Base-by-base conservation (phyloP, 2,113 vertebrate genomes). In the Illadopsis cleaveri region DNA sequence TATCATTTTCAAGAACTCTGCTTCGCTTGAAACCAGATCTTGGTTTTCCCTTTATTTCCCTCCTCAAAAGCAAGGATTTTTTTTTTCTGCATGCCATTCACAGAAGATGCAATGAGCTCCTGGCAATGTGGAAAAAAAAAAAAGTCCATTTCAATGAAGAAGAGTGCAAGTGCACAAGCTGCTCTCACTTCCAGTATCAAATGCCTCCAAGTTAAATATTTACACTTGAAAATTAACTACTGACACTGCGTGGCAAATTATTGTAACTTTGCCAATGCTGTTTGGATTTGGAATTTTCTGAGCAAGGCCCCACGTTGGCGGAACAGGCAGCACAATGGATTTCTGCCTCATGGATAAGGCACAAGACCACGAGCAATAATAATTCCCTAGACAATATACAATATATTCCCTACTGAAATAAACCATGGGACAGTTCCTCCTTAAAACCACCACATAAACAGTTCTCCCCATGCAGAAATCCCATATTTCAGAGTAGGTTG, bases 131-230 rank as follows among this genome's bases (percentile, higher is more conserved):
- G 38, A 76, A 82, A 78, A 58, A 56, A 33, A 54, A n/a, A 75
- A 33, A 48, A 90, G 54, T 21, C 51, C 12, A 22, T 73, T 61
- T 71, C 25, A 61, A 18, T 23, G 8, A 56, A 47, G 22, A 50
- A 12, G 23, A 48, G 23, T 33, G 2, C 42, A 71, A 93, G 37
- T 31, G 21, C 38, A 77, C 30, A 30, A 37, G 47, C 56, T 86
- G 53, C 57, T 76, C 78, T 82, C 12, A 25, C 12, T 47, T 66
- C 69, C 82, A 72, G 28, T 14, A 76, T 2, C 61, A 45, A 80
- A 90, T 44, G 57, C 35, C 48, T 66, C 44, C 72, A 62, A 92
- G 65, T 79, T 62, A 86, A 93, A 91, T 81, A 89, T 86, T 95
- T 92, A 89, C 3, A 0, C 40, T 19, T 64, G 33, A 81, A 92